Base-by-base conservation (phyloP, 2,113 vertebrate species). In the Casuarius casuarius region DNA sequence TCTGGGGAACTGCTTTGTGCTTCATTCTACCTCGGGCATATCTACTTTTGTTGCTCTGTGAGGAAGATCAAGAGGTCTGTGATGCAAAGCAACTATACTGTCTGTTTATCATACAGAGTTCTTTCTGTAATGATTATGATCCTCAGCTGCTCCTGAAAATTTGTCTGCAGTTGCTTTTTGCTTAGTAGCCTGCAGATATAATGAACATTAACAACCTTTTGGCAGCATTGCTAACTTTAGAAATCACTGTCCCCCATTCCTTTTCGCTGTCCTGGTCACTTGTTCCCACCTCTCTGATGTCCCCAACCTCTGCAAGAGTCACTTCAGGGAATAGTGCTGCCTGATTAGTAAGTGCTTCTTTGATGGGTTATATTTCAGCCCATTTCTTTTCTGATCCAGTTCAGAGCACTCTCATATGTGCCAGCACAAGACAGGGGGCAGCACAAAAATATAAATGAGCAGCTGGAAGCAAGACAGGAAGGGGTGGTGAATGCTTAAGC, bases 351-450 rank as follows among this genome's bases (percentile, higher is more conserved):
- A 9, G 9, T 28, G 35, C 44, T 70, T 35, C 26, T 4, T 21
- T 59, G 44, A 44, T 33, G 42, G 66, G 42, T 33, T 13, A 46
- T 19, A 10, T 33, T 46, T 63, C 35, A 38, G 61, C 82, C 46
- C 0, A 1, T 38, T 77, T 11, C 51, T 71, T 35, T 63, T 35
- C 40, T 11, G 33, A 31, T 7, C 26, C 14, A 0, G 9, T 6
- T 8, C 31, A 9, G 28, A 83, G 82, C 51, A 51, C 20, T 7
- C 8, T 44, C 49, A 61, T 63, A 6, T 19, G 26, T 49, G 85
- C 46, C 66, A 44, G 40, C 40, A 38, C 40, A 14, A 31, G 48
- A 9, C 35, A 81, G 61, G 21, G 52, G 33, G 72, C 66, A 63
- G 77, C 46, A 56, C 52, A 7, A 18, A 65, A 66, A 13, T 3